These are phyloP conservation scores for Pelecanoides urinatrix DNA, from an alignment of 2,113 vertebrate genomes.

Conservation along the genomic window DNA sequence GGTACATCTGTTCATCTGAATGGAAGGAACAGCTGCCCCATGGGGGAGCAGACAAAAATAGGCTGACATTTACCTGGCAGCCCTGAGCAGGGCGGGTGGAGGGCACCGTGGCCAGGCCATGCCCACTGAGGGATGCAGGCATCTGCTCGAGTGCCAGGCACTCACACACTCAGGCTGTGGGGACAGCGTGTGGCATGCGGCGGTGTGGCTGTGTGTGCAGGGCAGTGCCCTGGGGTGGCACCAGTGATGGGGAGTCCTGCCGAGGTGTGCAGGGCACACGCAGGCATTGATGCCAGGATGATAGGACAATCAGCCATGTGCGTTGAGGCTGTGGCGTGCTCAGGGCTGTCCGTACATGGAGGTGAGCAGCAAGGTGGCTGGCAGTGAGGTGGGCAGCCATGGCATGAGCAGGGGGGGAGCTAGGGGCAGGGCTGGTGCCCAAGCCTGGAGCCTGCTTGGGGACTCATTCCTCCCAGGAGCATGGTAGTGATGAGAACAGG, in stretches of 20 bases:
- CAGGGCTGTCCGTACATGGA: not conserved
- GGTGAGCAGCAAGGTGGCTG: not conserved
- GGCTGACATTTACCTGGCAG: constrained; percentile 46
- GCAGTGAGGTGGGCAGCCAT: not conserved
- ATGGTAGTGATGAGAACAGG: not conserved
- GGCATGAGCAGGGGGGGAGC: not conserved
- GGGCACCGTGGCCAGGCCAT: not conserved
- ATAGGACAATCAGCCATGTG: not conserved
- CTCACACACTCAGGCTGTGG: not conserved
- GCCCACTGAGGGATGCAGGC: not conserved
- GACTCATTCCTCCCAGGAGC: not conserved
- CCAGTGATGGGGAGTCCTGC: fast-evolving
- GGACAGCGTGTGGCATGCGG: fast-evolving
- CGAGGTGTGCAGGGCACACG: fast-evolving
- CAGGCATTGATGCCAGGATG: fast-evolving
- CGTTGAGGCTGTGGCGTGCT: fast-evolving
- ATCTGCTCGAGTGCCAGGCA: fast-evolving
- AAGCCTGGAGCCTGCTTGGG: not conserved
- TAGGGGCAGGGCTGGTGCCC: not conserved
- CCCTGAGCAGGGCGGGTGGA: fast-evolving
- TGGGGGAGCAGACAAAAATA: constrained; percentile 29
- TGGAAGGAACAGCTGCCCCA: not conserved
- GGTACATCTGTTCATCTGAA: not conserved
- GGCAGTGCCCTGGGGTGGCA: not conserved
- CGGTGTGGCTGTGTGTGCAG: not conserved